phyloP scores from a whole-genome alignment of 2,797 vertebrate species.

The Limosa lapponica region DNA sequence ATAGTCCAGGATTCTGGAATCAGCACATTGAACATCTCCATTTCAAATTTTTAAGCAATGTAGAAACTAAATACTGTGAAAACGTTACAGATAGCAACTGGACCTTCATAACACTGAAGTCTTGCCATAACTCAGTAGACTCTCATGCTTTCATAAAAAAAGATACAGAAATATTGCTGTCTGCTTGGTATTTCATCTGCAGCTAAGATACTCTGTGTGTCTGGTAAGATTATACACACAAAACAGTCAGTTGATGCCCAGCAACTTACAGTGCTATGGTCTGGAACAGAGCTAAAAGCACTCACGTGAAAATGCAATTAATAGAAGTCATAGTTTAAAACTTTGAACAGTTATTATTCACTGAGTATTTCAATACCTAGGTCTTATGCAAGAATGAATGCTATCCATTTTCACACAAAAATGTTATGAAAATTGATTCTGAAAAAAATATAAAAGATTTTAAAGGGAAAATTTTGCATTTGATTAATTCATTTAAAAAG shows the following conservation, averaged over 20 bases:
- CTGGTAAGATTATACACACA: not conserved
- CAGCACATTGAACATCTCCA: not conserved
- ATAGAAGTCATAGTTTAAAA: not conserved
- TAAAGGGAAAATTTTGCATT: not conserved
- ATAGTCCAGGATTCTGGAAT: accelerated
- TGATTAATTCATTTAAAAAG: not conserved
- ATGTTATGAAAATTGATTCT: not conserved
- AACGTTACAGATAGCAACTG: accelerated
- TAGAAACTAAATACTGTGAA: not conserved
- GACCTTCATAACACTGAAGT: not conserved
- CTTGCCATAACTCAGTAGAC: not conserved
- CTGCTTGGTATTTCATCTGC: not conserved
- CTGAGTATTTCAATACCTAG: accelerated
- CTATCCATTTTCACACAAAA: not conserved
- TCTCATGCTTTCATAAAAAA: accelerated
- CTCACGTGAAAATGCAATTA: not conserved
- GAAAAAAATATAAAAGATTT: not conserved
- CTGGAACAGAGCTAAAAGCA: not conserved
- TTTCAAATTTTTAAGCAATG: accelerated
- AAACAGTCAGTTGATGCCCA: not conserved
- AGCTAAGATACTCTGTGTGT: not conserved
- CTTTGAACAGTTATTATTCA: not conserved
- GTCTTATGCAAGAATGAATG: not conserved
- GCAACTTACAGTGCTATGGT: not conserved
- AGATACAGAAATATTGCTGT: accelerated